phyloP scores from a whole-genome alignment of 1,140 invertebrate species.

The Papilio helenus region DNA sequence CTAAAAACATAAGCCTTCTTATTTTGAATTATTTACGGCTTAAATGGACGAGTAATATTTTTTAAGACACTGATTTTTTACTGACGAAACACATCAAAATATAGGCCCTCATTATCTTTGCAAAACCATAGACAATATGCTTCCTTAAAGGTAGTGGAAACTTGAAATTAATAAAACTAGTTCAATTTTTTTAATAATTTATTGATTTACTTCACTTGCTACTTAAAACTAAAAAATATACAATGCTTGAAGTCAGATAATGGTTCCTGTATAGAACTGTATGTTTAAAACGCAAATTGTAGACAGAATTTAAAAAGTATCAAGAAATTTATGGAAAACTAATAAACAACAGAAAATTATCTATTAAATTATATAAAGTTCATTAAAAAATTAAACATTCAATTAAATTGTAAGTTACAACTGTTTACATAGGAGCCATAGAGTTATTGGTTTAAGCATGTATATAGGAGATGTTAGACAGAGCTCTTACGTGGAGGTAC shows the following conservation, averaged over 20 bases:
- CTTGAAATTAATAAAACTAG: background rate
- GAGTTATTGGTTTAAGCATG: background rate
- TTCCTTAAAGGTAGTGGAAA: too few species aligned
- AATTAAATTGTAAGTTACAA: background rate
- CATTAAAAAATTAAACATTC: background rate
- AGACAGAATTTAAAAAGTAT: too few species aligned
- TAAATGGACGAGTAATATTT: too few species aligned
- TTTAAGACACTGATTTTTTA: too few species aligned
- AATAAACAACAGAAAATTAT: background rate
- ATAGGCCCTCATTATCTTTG: too few species aligned
- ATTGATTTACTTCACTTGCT: constrained; percentile 68
- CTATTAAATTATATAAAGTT: background rate
- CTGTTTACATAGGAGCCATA: background rate
- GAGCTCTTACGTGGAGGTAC: constrained; percentile 82
- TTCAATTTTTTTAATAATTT: constrained; percentile 37
- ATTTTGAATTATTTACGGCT: too few species aligned
- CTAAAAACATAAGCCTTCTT: too few species aligned
- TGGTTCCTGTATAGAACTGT: background rate
- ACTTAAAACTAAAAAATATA: constrained; percentile 68
- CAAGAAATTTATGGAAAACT: too few species aligned
- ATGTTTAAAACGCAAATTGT: background rate
- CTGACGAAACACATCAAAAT: too few species aligned
- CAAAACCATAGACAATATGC: too few species aligned
- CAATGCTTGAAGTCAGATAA: constrained; percentile 16
- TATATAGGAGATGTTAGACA: constrained; percentile 42